Percentiles rank a stretch among this genome's conserved stretches.
phyloP scores from a whole-genome alignment of 2,888 invertebrate species.

The Dromius quadrimaculatus region DNA sequence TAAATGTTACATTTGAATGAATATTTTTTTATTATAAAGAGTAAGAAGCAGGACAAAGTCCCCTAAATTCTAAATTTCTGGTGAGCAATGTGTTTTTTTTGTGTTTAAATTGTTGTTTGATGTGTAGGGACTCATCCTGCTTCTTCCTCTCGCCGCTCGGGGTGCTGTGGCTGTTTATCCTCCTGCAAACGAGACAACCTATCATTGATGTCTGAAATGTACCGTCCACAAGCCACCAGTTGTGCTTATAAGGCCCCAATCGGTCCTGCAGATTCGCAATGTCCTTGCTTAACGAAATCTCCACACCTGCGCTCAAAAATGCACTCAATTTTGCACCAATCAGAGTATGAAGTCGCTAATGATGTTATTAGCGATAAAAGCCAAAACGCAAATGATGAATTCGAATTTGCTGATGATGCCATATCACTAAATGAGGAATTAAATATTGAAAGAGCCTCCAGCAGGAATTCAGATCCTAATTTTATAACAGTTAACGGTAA shows the following conservation, averaged over 20 bases:
- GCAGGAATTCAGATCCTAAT: conserved; percentile 66
- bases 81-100: conserved; percentile 8
- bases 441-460: conserved; percentile 61
- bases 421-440: conserved; percentile 63
- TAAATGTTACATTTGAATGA: conserved; percentile 48
- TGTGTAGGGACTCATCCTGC: conserved; percentile 63
- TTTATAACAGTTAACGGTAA: conserved; percentile 75
- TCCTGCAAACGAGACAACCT: conserved; percentile 64
- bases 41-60: conserved; percentile 50
- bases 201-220: conserved; percentile 72
- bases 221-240: conserved; percentile 63
- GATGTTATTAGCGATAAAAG: conserved; percentile 67
- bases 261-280: conserved; percentile 63
- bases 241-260: conserved; percentile 64
- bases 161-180: conserved; percentile 65
- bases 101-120: background rate
- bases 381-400: conserved; percentile 61
- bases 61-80: conserved; percentile 19
- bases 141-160: conserved; percentile 59
- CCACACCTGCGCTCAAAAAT: conserved; percentile 57
- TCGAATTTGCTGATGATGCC: conserved; percentile 66
- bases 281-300: conserved; percentile 60
- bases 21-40: conserved; percentile 29
- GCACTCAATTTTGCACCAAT: conserved; percentile 61
- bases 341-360: conserved; percentile 72